Percentiles rank a stretch among this genome's conserved stretches.
Conservation (phyloP, 2,888 invertebrate species). For the Tupiocoris notatus region DNA sequence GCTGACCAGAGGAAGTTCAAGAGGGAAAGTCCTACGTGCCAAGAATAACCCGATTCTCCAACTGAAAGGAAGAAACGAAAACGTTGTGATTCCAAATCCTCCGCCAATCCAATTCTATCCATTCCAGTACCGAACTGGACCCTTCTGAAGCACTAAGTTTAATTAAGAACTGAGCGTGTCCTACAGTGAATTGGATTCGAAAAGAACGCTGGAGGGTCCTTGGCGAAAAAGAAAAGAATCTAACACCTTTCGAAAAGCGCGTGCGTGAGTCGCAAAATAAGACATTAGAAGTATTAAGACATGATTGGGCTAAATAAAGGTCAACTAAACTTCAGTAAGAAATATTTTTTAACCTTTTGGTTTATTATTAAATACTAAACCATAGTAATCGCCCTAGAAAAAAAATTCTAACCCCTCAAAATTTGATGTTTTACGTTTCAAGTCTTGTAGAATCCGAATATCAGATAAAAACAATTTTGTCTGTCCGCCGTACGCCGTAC, state of each 20-base stretch:
- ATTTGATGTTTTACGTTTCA: too few relatives aligned
- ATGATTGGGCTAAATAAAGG: too few relatives aligned
- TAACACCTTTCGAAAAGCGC: not conserved
- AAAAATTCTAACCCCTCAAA: too few relatives aligned
- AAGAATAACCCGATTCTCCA: not conserved
- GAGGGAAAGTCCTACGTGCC: not conserved
- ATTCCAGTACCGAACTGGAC: not conserved
- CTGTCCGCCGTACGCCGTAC: too few relatives aligned
- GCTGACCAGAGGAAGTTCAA: not conserved
- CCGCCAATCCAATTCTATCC: not conserved
- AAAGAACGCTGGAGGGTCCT: not conserved
- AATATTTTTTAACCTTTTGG: too few relatives aligned
- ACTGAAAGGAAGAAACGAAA: not conserved
- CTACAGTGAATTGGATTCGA: not conserved
- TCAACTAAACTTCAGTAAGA: too few relatives aligned
- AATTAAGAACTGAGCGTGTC: not conserved
- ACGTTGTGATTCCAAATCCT: not conserved
- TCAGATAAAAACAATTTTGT: too few relatives aligned
- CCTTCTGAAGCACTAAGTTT: not conserved
- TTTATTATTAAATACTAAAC: too few relatives aligned
- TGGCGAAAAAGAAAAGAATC: not conserved
- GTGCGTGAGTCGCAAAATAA: too few relatives aligned
- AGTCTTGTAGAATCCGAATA: too few relatives aligned
- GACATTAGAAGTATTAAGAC: too few relatives aligned
- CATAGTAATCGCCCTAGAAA: too few relatives aligned